These are phyloP conservation scores for Cygnus atratus DNA, from an alignment of 2,113 vertebrate genomes.

Conservation along the genomic window DNA sequence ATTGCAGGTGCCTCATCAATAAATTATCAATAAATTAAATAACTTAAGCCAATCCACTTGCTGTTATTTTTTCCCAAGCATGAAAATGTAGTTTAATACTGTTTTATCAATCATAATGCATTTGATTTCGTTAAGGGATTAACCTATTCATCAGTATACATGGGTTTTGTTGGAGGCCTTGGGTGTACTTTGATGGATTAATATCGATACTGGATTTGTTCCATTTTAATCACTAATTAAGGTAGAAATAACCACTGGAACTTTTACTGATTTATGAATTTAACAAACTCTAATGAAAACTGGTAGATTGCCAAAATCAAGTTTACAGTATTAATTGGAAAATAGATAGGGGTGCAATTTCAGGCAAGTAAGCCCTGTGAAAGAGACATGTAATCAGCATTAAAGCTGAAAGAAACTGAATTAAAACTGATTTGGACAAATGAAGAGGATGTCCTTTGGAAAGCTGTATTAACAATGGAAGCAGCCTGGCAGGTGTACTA, in stretches of 20 bases:
- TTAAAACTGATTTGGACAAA: background rate
- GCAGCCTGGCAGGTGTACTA: background rate
- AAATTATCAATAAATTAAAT: background rate
- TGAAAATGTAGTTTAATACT: background rate
- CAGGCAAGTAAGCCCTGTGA: background rate
- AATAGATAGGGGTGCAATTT: background rate
- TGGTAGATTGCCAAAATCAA: background rate
- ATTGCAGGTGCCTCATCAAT: background rate
- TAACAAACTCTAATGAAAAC: background rate
- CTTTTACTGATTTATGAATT: background rate
- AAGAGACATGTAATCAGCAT: background rate
- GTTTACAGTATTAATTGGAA: background rate
- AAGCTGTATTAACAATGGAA: background rate
- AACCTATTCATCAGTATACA: background rate
- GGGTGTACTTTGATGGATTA: background rate
- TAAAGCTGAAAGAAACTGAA: background rate
- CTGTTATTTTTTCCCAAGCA: background rate
- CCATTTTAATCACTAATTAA: background rate
- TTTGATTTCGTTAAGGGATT: background rate
- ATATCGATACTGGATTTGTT: background rate
- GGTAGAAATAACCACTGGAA: background rate
- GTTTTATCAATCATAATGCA: background rate
- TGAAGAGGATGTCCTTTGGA: background rate
- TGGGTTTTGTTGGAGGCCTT: background rate
- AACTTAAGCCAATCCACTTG: background rate